These are phyloP conservation scores for Chloroclysta siterata DNA, from an alignment of 2,888 invertebrate genomes.

Conservation along the genomic window DNA sequence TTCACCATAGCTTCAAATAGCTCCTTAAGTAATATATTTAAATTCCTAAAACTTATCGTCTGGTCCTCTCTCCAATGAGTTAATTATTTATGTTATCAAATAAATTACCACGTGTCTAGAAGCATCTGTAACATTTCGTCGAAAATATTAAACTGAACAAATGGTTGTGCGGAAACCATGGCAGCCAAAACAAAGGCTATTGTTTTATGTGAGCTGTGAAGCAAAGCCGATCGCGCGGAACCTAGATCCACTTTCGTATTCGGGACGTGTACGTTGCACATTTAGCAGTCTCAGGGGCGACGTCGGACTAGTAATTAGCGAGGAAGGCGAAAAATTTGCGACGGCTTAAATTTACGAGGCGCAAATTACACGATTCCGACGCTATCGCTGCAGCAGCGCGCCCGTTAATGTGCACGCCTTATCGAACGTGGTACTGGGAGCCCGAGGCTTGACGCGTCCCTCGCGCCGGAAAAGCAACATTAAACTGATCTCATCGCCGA, in stretches of 20 bases:
- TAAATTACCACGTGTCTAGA: constrained; percentile 17
- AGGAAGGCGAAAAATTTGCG: constrained; percentile 84
- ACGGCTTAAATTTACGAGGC: constrained; percentile 84
- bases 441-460: constrained; percentile 48
- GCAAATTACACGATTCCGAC: constrained; percentile 82
- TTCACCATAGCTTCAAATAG: too few species aligned
- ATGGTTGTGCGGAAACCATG: constrained; percentile 65
- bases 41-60: too few species aligned
- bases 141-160: constrained; percentile 53
- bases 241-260: constrained; percentile 73
- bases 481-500: constrained; percentile 63
- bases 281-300: constrained; percentile 81
- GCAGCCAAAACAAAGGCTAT: constrained; percentile 79
- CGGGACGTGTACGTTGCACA: constrained; percentile 79
- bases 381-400: constrained; percentile 80
- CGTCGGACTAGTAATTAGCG: constrained; percentile 82
- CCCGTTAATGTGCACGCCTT: constrained; percentile 82
- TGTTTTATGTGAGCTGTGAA: constrained; percentile 70
- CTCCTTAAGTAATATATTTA: too few species aligned
- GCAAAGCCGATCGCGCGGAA: constrained; percentile 65
- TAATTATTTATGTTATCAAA: background rate
- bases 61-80: too few species aligned
- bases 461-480: constrained; percentile 54
- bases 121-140: constrained; percentile 38
- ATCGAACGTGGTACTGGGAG: constrained; percentile 65